Percentiles rank a stretch among this genome's conserved stretches.
These are phyloP conservation scores for Misgurnus mizolepis DNA, from an alignment of 2,113 vertebrate species.

Conservation along the genomic window DNA sequence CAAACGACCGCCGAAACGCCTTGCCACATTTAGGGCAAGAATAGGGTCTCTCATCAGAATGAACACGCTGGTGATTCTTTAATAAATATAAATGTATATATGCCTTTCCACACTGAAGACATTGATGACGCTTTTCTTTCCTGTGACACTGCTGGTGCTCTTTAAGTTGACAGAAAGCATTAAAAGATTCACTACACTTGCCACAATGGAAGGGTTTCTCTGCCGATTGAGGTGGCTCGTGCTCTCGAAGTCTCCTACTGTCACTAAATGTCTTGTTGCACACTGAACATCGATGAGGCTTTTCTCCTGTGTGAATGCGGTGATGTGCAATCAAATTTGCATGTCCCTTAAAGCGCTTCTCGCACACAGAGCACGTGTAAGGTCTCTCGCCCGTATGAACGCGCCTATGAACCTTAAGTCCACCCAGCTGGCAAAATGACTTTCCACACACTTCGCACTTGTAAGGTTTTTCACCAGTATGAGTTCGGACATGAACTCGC, in stretches of 20 bases:
- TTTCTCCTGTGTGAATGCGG: conserved; percentile 5
- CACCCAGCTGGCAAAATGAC: conserved; percentile 18
- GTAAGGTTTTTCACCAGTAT: conserved; percentile 33
- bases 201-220: background rate
- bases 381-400: conserved; percentile 20
- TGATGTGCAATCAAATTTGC: conserved; percentile 11
- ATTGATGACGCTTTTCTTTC: background rate
- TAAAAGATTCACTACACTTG: background rate
- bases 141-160: background rate
- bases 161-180: conserved; percentile 17
- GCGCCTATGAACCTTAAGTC: conserved; percentile 23
- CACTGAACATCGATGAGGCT: conserved; percentile 2
- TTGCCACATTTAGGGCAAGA: conserved; percentile 14
- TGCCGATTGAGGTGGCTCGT: conserved; percentile 12
- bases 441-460: conserved; percentile 24
- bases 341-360: conserved; percentile 21
- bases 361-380: background rate
- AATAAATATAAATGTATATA: background rate
- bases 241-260: conserved; percentile 18
- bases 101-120: conserved; percentile 8
- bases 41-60: conserved; percentile 10
- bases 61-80: conserved; percentile 5
- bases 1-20: background rate
- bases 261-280: conserved; percentile 9
- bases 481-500: conserved; percentile 2